Conservation (phyloP, 2,888 invertebrate species). For the Clepsis dumicolana region DNA sequence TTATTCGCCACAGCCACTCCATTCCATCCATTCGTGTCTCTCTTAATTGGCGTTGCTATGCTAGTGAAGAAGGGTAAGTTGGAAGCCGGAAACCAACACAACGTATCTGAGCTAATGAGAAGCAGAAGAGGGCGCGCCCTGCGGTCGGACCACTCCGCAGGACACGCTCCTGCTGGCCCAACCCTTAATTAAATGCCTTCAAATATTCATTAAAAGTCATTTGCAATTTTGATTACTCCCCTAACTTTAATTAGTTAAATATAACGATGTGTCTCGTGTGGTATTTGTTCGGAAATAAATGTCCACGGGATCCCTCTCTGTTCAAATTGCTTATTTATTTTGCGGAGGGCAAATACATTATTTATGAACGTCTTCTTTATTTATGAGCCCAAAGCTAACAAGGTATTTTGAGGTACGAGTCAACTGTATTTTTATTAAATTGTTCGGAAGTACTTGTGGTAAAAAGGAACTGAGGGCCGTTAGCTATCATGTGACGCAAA, state of each 20-base stretch:
- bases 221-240: constrained; percentile 9
- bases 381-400: constrained; percentile 44
- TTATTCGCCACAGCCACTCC: background rate
- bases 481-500: background rate
- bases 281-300: constrained; percentile 17
- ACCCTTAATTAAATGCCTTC: constrained; percentile 24
- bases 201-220: constrained; percentile 18
- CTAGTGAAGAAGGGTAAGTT: constrained; percentile 22
- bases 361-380: constrained; percentile 55
- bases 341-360: constrained; percentile 64
- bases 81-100: constrained; percentile 22
- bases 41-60: constrained; percentile 29
- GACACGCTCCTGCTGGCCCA: constrained; percentile 7
- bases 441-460: constrained; percentile 25
- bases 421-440: constrained; percentile 47
- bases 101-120: constrained; percentile 38
- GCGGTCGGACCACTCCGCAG: constrained; percentile 8
- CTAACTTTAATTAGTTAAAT: constrained; percentile 2
- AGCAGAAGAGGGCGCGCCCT: constrained; percentile 15
- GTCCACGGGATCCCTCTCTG: constrained; percentile 3
- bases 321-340: constrained; percentile 47
- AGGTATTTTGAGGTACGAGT: constrained; percentile 49
- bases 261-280: constrained; percentile 1
- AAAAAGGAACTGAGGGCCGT: constrained; percentile 8
- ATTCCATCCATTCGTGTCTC: background rate